A percentile compares a stretch with the other conserved stretches of the same genome.
These are phyloP conservation scores for Conistra vaccinii DNA, from an alignment of 2,888 invertebrate genomes.

Conservation along the genomic window DNA sequence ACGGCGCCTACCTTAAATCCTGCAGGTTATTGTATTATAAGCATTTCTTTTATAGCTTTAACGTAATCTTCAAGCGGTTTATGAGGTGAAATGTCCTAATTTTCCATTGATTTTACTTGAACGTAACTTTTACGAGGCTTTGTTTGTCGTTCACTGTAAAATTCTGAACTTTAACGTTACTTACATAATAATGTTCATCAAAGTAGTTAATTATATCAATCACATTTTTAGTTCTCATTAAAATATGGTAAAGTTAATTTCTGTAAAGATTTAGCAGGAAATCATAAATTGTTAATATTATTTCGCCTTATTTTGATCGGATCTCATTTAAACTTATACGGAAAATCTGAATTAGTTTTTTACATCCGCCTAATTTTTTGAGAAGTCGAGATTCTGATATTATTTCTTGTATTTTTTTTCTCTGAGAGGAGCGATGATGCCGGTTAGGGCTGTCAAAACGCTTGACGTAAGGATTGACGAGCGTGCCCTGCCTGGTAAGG, in stretches of 20 bases:
- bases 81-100: slow-evolving; percentile 29
- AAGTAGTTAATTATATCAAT: background rate
- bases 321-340: slow-evolving; percentile 51
- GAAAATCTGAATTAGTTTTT: slow-evolving; percentile 62
- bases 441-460: slow-evolving; percentile 89
- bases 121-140: background rate
- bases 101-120: slow-evolving; percentile 30
- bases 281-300: slow-evolving; percentile 37
- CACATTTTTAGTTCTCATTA: slow-evolving; percentile 20
- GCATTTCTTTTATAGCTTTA: slow-evolving; percentile 54
- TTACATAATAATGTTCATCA: background rate
- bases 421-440: slow-evolving; percentile 83
- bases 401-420: slow-evolving; percentile 79
- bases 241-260: slow-evolving; percentile 9
- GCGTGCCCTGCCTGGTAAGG: slow-evolving; percentile 78
- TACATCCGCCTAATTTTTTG: slow-evolving; percentile 62
- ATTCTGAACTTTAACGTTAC: background rate
- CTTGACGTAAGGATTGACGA: slow-evolving; percentile 89
- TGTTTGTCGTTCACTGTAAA: background rate
- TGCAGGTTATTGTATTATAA: slow-evolving; percentile 53
- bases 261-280: slow-evolving; percentile 20
- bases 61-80: slow-evolving; percentile 50
- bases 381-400: slow-evolving; percentile 68
- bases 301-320: slow-evolving; percentile 41
- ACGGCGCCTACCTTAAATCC: slow-evolving; percentile 71